Conservation (phyloP, 37 sponge, comb jelly and placozoan genomes). For the Ephydatia muelleri region DNA sequence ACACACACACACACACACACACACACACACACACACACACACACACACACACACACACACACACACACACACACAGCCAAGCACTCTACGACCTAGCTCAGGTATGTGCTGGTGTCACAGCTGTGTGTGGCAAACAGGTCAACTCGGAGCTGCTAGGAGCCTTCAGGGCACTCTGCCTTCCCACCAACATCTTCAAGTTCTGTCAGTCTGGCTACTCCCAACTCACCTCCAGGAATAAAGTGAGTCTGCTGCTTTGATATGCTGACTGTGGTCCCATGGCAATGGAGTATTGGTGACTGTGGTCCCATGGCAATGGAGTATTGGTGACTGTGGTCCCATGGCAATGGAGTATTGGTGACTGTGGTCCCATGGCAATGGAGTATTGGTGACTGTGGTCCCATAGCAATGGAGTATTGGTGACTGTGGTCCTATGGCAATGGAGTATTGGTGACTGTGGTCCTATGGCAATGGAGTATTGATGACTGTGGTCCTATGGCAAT, state of each 20-base stretch:
- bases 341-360: too few species aligned
- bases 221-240: constrained; percentile 41
- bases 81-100: constrained; percentile 60
- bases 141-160: constrained; percentile 73
- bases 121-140: constrained; percentile 31
- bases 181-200: constrained; percentile 42
- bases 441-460: too few species aligned
- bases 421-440: too few species aligned
- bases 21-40: background rate
- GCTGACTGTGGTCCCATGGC: too few species aligned
- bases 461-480: too few species aligned
- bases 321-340: too few species aligned
- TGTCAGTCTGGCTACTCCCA: constrained; percentile 49
- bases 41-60: background rate
- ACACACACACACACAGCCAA: background rate
- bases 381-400: too few species aligned
- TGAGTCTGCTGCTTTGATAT: constrained; percentile 4
- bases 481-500: too few species aligned
- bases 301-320: too few species aligned
- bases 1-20: background rate
- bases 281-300: too few species aligned
- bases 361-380: too few species aligned
- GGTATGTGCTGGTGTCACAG: constrained; percentile 65
- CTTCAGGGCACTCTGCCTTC: constrained; percentile 75
- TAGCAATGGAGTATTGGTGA: too few species aligned